Evolutionary conservation across 2,113 vertebrate species (phyloP), one percentile per base, ranked within the genome.

Genomic region (Bostrychus sinensis): DNA sequence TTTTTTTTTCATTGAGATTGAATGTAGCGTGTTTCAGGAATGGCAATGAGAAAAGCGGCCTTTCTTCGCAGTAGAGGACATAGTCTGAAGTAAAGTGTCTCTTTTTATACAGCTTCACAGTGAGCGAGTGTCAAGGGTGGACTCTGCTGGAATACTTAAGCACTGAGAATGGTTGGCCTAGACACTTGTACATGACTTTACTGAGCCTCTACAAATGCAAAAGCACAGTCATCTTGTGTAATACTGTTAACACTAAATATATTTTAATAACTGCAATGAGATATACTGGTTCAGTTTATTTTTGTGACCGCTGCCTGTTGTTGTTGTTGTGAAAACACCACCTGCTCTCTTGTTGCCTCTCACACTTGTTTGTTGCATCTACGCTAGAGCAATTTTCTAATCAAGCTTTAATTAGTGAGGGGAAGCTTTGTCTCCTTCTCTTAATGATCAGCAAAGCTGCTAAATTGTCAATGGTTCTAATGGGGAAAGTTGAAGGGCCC

Each of bases 341-440:
- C 81, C 70, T 84, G 77, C 59, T 54, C 56, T 45, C 61, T 36
- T 19, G 14, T 41, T 69, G 36, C 56, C 51, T 39, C 41, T 70
- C 46, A 14, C 56, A 38, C 62, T 76, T 14, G 37, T 54, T 61
- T 36, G 48, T 56, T 56, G 26, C 65, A 55, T 61, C 59, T 78
- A 83, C 50, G 38, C 64, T 72, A 62, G 75, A 88, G 54, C 65
- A 66, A 75, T 85, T 87, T 87, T 86, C 72, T 68, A 83, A 88
- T 84, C 74, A 88, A 71, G 77, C 62, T 85, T 86, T 88, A 85
- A 90, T 90, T 88, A 80, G 85, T 70, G 57, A 70, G 26, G 62
- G 81, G 73, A 83, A 75, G 76, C 68, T 67, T 56, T 30, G 75
- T 41, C n/a, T 74, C 70, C 68, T 68, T 39, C 41, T 68, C 55